Conservation (phyloP, 2,797 vertebrate genomes). For the Notamacropus eugenii region DNA sequence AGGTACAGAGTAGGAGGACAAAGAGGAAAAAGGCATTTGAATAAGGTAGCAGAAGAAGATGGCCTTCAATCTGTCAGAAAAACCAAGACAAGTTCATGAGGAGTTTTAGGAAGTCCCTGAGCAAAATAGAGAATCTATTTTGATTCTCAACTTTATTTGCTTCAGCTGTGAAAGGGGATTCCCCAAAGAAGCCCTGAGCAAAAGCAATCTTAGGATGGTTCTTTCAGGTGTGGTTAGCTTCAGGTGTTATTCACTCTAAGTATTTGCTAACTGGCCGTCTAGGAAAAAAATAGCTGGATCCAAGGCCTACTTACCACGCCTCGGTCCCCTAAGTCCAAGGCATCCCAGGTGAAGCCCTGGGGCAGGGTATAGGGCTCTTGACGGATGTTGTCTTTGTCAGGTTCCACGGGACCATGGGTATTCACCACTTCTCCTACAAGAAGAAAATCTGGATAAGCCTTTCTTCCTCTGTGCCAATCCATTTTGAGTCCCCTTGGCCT, state of each 20-base stretch:
- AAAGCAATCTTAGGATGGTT: fast-evolving
- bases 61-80: neutral
- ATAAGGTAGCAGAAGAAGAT: neutral
- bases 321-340: slow-evolving; percentile 93
- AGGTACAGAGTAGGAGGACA: slow-evolving; percentile 5
- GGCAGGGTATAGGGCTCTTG: slow-evolving; percentile 98
- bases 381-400: slow-evolving; percentile 95
- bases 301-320: slow-evolving; percentile 91
- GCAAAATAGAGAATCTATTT: neutral
- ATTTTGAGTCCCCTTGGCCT: neutral
- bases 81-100: neutral
- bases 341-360: slow-evolving; percentile 96
- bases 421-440: slow-evolving; percentile 95
- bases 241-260: neutral
- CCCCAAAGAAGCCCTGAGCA: neutral
- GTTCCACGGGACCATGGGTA: slow-evolving; percentile 95
- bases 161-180: neutral
- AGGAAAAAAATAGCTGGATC: neutral
- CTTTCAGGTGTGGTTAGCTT: neutral
- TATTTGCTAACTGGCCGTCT: neutral
- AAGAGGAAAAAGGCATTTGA: neutral
- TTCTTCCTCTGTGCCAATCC: neutral
- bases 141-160: neutral
- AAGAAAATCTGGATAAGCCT: slow-evolving; percentile 46
- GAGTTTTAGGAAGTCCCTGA: neutral